Evolutionary conservation across 1,140 invertebrate genomes (phyloP).

Genomic region (Drosophila nigromelanica): DNA sequence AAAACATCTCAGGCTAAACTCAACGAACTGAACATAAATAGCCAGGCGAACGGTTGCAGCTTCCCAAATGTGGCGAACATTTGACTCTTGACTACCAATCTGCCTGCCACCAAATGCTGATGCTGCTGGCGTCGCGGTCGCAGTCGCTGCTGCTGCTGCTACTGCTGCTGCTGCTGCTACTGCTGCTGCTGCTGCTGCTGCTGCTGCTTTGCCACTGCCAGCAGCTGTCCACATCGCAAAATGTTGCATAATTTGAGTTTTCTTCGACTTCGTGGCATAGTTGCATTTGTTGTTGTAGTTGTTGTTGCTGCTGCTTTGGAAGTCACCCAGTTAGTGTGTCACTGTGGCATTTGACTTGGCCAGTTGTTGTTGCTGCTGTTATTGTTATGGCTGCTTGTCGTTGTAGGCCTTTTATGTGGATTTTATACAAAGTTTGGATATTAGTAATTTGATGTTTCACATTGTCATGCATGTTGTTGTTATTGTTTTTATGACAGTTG

Average conservation of each 20-base stretch:
- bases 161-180: constrained; percentile 15
- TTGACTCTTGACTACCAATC: constrained; percentile 26
- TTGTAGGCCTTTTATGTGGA: constrained; percentile 39
- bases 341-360: constrained; percentile 67
- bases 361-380: constrained; percentile 30
- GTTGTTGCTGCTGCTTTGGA: constrained; percentile 53
- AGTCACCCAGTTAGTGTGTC: constrained; percentile 78
- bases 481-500: constrained; percentile 19
- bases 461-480: constrained; percentile 51
- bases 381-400: constrained; percentile 10
- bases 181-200: not conserved
- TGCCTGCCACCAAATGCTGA: constrained; percentile 17
- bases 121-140: not conserved
- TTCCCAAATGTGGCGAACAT: constrained; percentile 52
- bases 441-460: constrained; percentile 70
- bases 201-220: constrained; percentile 22
- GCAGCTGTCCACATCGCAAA: constrained; percentile 55
- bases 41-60: constrained; percentile 36
- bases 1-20: constrained; percentile 35
- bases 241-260: constrained; percentile 68
- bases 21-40: constrained; percentile 39
- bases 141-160: not conserved
- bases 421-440: constrained; percentile 56
- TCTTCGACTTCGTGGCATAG: constrained; percentile 40
- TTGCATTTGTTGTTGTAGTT: constrained; percentile 49